Evolutionary conservation across 2,888 invertebrate genomes (phyloP), one percentile per base, ranked within the genome.

Genomic region (Patella pellucida): DNA sequence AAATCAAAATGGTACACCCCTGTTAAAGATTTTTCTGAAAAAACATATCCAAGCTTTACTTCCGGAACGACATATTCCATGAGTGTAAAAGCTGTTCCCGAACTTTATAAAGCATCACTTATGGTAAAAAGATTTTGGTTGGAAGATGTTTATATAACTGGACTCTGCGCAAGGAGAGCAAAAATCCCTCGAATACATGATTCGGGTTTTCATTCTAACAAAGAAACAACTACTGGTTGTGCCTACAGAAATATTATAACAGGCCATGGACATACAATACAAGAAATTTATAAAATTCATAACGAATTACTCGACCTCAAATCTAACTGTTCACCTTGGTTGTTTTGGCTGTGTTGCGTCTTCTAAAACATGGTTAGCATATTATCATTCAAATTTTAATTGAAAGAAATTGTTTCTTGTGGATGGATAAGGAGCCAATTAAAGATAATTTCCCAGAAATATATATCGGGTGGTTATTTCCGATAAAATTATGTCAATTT

Each of bases 91-190:
- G 93, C 95, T 73, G 93, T 96, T 68, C 93, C 93, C 76, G 94
- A 94, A 85, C 92, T 97, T 76, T 95, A 95, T 90, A 90, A 91
- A 23, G 94, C 94, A 70, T 94, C 96, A 50, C 92, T 95, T 79
- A 93, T 94, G 82, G 93, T 93, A 85, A 94, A 94, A 74, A 95
- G 95, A 91, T 93, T 97, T 84, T 95, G 95, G 84, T 93, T 97
- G 76, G 97, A 97, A 92, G 97, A 97, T 92, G 96, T 97, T 78
- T 97, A 95, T 91, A 94, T 96, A 79, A 97, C 97, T 72, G 97
- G 97, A 76, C 95, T 97, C 85, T 94, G 96, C 73, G 96, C 96
- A 12, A 93, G 94, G 86, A 93, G 93, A 76, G 91, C 95, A 72
- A 93, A 93, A 80, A 93, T 96, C 70, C 69, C 72, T 1, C 79